Base-by-base conservation (phyloP, 64 coral and sea anemone species). In the Pocillopora damicornis region DNA sequence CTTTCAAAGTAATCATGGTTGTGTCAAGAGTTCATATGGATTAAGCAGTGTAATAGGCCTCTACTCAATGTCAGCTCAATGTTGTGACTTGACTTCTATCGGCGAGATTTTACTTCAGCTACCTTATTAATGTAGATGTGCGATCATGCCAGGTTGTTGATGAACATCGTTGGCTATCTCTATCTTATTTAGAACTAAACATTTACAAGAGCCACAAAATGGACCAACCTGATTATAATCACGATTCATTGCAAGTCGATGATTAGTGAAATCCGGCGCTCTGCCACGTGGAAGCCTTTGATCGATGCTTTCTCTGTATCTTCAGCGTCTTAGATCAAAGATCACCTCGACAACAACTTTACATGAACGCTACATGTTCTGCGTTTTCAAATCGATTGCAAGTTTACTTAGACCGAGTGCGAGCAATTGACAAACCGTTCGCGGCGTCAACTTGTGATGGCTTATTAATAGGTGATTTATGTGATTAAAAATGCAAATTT, bases 401-500 rank as follows among this genome's bases (percentile, higher is more conserved):
- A 26, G 18, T 71, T 64, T 83, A 51, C 42, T 51, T 8, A 5
- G 63, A 67, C 9, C 7, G 37, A 66, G 17, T 30, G 15, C 8
- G 63, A 81, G 3, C 80, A 67, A 66, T 68, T 36, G 80, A 73
- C 37, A 22, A 15, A 35, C 67, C 34, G 16, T 51, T 20, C 57
- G 23, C 11, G 1, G 1, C 10, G 10, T 60, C 18, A 37, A 22
- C 7, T 23, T n/a, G 10, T 85, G 81, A 85, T 85, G 17, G 81
- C 25, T 72, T 85, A 72, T 65, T 83, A 73, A 85, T 71, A 12
- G 62, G 17, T n/a, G 72, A 58, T 42, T 26, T 20, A n/a, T 4
- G 12, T 22, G 22, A 17, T 71, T 85, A 51, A 51, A 51, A 51
- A 85, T 85, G 81, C 64, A 85, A 85, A 85, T 85, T 37, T 71